Evolutionary conservation across 2,888 invertebrate genomes (phyloP).

Genomic region (Hoplodrina ambigua): DNA sequence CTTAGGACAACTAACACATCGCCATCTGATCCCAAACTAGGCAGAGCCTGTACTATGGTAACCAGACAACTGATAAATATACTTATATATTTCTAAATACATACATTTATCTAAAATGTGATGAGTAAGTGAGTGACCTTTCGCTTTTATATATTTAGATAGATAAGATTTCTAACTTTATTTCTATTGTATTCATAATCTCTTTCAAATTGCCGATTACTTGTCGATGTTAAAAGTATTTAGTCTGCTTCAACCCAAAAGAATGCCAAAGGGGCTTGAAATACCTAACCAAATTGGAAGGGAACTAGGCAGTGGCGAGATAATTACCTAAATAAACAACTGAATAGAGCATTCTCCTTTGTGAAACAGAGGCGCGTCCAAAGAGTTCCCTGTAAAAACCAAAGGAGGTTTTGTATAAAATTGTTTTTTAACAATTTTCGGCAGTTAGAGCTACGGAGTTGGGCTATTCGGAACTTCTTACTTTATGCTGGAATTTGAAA

Average conservation of each 20-base stretch:
- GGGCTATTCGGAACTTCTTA: conserved; percentile 25
- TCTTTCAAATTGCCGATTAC: too few species aligned
- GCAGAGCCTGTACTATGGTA: too few species aligned
- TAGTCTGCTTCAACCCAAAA: conserved; percentile 9
- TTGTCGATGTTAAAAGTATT: neutral
- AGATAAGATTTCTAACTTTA: too few species aligned
- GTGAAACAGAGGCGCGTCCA: conserved; percentile 48
- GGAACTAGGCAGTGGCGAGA: conserved; percentile 49
- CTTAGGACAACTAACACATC: too few species aligned
- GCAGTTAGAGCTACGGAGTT: conserved; percentile 9
- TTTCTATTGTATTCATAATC: too few species aligned
- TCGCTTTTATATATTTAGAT: too few species aligned
- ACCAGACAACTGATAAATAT: too few species aligned
- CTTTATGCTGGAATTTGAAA: conserved; percentile 6
- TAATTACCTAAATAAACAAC: conserved; percentile 64
- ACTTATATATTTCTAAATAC: too few species aligned
- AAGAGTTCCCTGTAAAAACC: conserved; percentile 56
- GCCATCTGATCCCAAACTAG: too few species aligned
- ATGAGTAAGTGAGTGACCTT: too few species aligned
- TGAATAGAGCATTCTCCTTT: conserved; percentile 53
- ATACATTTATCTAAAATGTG: too few species aligned
- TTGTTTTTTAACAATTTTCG: conserved; percentile 50
- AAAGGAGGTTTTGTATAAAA: conserved; percentile 53
- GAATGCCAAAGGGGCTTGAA: conserved; percentile 55
- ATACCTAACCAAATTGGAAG: conserved; percentile 58